Evolutionary conservation across 2,888 invertebrate genomes (phyloP), one percentile per base, ranked within the genome.

Genomic region (Lymantria monacha): DNA sequence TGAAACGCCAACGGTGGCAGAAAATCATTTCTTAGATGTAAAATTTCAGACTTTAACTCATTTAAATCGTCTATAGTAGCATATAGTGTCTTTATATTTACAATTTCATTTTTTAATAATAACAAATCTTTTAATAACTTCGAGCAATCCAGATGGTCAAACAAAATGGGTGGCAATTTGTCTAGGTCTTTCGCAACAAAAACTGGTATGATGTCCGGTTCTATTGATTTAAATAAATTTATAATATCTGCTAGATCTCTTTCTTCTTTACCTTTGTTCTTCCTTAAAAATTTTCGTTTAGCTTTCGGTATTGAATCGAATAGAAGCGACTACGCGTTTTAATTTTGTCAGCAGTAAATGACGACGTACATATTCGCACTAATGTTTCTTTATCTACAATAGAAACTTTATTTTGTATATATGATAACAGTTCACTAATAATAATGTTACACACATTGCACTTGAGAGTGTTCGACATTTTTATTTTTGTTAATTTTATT

Each of bases 271-370:
- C 60, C 61, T 8, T 52, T 37, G 0, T 49, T 14, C 48, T 61
- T 64, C 3, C 63, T 44, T 7, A 8, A n/a, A 1, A 51, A 42
- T 45, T 55, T 64, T 0, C 53, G 46, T 9, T 40, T 11, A 5
- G 55, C 57, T n/a, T 53, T 42, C 9, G 63, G 44, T 9, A 61
- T n/a, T 0, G 59, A 54, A 33, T 59, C 58, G 41, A 58, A 58
- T 8, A 63, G 40, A 31, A 60, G 47, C 44, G 47, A 43, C 12
- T 60, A 53, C 12, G 59, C 55, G 15, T 57, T 53, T 47, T 47
- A 37, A 7, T 58, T 63, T 30, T 59, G 50, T 46, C 46, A 36
- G 47, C 46, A 0, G 49, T 44, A 43, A 58, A 61, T 9, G 57
- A 14, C 5, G 57, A 41, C 1, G 31, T 30, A 57, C 55, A 61